A percentile compares a stretch with the other conserved stretches of the same genome.
phyloP scores from a whole-genome alignment of 2,113 vertebrate genomes.

The Tylochromis polylepis region DNA sequence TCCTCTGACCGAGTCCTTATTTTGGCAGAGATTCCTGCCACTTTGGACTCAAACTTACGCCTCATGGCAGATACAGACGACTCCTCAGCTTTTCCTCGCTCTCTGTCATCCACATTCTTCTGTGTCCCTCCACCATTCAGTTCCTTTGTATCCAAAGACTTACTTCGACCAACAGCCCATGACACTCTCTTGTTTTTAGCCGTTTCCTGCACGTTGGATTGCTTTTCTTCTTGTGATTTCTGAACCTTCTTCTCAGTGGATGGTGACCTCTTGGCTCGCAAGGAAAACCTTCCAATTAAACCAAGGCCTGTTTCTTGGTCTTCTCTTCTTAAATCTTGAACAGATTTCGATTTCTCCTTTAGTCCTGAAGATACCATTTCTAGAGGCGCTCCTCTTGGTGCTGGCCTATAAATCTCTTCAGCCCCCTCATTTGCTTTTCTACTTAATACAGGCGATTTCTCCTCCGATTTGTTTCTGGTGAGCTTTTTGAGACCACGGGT shows the following conservation, averaged over 20 bases:
- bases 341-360: conserved; percentile 82
- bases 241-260: conserved; percentile 69
- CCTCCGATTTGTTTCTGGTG: conserved; percentile 84
- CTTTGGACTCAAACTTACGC: conserved; percentile 82
- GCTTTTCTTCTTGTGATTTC: conserved; percentile 51
- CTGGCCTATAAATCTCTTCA: conserved; percentile 88
- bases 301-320: conserved; percentile 75
- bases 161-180: conserved; percentile 75
- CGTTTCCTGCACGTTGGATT: conserved; percentile 50
- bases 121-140: not conserved
- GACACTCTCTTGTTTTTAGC: conserved; percentile 67
- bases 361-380: conserved; percentile 74
- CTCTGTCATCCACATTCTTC: conserved; percentile 12
- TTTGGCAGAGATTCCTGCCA: conserved; percentile 82
- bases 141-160: conserved; percentile 69
- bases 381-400: conserved; percentile 80
- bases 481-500: conserved; percentile 83
- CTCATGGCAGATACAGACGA: conserved; percentile 81
- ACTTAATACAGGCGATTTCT: conserved; percentile 72
- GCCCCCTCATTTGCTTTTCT: conserved; percentile 67
- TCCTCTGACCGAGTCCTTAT: conserved; percentile 79
- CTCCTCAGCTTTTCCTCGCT: conserved; percentile 52
- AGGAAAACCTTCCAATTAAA: conserved; percentile 83
- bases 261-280: conserved; percentile 73
- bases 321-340: conserved; percentile 82